phyloP scores from a whole-genome alignment of 2,888 invertebrate species.

The Silvanus unidentatus region DNA sequence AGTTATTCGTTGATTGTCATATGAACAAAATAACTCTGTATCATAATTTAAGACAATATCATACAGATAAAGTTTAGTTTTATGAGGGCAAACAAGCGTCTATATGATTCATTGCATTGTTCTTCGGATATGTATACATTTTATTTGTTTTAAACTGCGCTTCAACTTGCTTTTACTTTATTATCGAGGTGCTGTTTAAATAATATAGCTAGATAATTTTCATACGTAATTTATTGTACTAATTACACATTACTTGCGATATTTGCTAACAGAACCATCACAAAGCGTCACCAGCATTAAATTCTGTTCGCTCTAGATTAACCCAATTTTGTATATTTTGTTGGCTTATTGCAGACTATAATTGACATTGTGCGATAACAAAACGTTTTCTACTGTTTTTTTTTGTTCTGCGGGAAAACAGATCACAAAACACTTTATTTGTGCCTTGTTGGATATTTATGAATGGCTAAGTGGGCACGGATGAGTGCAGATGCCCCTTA shows the following conservation, averaged over 20 bases:
- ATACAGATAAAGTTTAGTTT: constrained; percentile 21
- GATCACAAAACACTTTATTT: constrained; percentile 3
- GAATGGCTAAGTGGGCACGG: constrained; percentile 22
- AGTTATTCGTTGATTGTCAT: no score
- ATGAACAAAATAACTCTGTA: constrained; percentile 13
- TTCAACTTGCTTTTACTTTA: constrained; percentile 18
- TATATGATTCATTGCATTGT: constrained; percentile 24
- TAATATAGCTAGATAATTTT: constrained; percentile 29
- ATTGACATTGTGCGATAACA: no score
- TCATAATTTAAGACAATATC: constrained; percentile 18
- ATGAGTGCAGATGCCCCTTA: constrained; percentile 29
- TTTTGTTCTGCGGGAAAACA: no score
- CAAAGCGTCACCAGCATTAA: no score
- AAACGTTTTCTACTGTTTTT: no score
- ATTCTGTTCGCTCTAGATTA: no score
- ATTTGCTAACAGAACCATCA: no score
- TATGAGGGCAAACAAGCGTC: constrained; percentile 17
- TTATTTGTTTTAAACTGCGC: constrained; percentile 22
- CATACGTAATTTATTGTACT: constrained; percentile 26
- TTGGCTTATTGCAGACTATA: not conserved
- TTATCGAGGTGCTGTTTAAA: constrained; percentile 25
- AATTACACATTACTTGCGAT: not conserved
- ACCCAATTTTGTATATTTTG: no score
- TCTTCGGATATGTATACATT: constrained; percentile 11
- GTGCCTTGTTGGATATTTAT: constrained; percentile 12